A percentile compares a stretch with the other conserved stretches of the same genome.
These are phyloP conservation scores for Rousettus leschenaultii DNA, from an alignment of 2,113 vertebrate genomes.

Conservation along the genomic window DNA sequence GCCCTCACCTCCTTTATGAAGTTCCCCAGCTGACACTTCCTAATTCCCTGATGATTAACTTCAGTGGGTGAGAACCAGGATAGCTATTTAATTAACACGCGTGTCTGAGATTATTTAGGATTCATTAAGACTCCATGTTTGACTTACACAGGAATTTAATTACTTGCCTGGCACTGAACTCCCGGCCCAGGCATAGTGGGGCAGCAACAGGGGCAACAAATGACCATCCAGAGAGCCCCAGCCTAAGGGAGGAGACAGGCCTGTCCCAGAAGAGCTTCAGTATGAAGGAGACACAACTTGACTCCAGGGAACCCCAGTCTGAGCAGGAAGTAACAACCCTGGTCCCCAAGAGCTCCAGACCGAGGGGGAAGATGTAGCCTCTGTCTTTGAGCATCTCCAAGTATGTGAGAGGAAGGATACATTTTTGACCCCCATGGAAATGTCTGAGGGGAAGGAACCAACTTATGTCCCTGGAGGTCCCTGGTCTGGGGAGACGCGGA, in stretches of 20 bases:
- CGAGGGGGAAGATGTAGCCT: background rate
- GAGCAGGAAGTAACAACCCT: background rate
- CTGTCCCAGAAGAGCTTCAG: background rate
- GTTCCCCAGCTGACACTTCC: conserved; percentile 73
- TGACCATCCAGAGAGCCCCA: background rate
- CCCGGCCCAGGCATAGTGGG: background rate
- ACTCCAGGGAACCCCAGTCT: background rate
- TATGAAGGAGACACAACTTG: background rate
- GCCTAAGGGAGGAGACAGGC: background rate
- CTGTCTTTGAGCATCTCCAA: background rate
- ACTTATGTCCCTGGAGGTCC: background rate
- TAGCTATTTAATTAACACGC: conserved; percentile 85
- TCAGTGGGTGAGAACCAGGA: conserved; percentile 79
- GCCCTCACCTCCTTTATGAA: conserved; percentile 54
- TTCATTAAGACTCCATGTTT: conserved; percentile 82
- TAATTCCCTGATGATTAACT: conserved; percentile 83
- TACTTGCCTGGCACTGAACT: conserved; percentile 64
- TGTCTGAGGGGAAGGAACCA: background rate
- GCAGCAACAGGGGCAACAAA: too few species aligned
- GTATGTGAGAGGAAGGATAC: background rate
- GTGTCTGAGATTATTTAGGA: conserved; percentile 83
- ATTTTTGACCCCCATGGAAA: background rate
- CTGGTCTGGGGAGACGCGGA: background rate
- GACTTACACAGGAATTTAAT: conserved; percentile 83
- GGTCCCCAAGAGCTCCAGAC: background rate